Base-by-base conservation (phyloP, 2,888 invertebrate genomes). In the Caenorhabditis uteleia region DNA sequence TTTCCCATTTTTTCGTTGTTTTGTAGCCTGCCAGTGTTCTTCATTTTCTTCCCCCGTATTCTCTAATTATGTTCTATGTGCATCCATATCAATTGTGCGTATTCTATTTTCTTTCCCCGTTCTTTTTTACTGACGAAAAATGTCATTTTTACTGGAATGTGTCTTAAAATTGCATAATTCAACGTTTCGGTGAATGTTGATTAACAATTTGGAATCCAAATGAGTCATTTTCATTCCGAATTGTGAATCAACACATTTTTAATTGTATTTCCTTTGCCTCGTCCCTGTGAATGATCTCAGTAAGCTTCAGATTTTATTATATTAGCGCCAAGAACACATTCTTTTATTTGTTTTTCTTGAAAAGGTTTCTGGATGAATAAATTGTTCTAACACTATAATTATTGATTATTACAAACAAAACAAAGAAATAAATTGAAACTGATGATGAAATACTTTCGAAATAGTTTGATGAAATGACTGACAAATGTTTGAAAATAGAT, bases 201-300 rank as follows among this genome's bases (percentile, higher is more conserved):
- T n/a, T n/a, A n/a, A n/a, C n/a, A n/a, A n/a, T n/a, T n/a, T n/a
- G n/a, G n/a, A n/a, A n/a, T n/a, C n/a, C n/a, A n/a, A n/a, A n/a
- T n/a, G n/a, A n/a, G n/a, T n/a, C n/a, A n/a, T n/a, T n/a, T n/a
- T n/a, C n/a, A n/a, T n/a, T n/a, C n/a, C n/a, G n/a, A n/a, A n/a
- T n/a, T n/a, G n/a, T n/a, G 6, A 29, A 8, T 29, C 29, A 29
- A 8, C 29, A 8, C 6, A 39, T 39, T 20, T 39, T 20, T 6
- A 39, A 21, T 16, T 45, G 49, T 49, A 45, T 50, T 58, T 64
- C 48, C 42, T 48, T 57, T 57, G 46, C 36, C 47, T 48, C 50
- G 48, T 46, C 54, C 53, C 59, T 66, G 66, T 66, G 66, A 66
- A 59, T 66, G 66, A 59, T 59, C 66, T 59, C 59, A 60, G 56